Evolutionary conservation across 2,113 vertebrate species (phyloP).

Genomic region (Corvus hawaiiensis): DNA sequence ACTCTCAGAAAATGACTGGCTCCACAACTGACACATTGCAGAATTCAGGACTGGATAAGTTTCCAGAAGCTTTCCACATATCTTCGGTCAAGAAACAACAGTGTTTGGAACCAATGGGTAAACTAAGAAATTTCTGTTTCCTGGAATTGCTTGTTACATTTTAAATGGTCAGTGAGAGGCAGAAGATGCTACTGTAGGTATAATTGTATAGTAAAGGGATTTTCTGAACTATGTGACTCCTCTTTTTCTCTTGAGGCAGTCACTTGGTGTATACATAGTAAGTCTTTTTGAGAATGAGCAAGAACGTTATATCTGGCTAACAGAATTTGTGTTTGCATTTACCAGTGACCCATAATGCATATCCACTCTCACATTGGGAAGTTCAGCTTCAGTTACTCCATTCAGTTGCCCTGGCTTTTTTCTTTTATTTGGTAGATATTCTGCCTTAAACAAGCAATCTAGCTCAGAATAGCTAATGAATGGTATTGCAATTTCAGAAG

Average conservation of each 20-base stretch:
- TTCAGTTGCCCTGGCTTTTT: neutral
- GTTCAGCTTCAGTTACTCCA: neutral
- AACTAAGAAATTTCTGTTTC: neutral
- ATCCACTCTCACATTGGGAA: neutral
- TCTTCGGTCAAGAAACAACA: neutral
- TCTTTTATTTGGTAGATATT: neutral
- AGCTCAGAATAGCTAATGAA: neutral
- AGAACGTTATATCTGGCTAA: neutral
- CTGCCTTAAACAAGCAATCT: neutral
- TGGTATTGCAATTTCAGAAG: neutral
- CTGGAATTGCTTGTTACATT: neutral
- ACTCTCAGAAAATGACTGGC: neutral
- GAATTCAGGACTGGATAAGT: neutral
- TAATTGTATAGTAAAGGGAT: neutral
- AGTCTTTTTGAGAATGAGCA: neutral
- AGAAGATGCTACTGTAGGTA: neutral
- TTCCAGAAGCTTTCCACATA: neutral
- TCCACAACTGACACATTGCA: neutral
- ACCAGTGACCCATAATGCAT: neutral
- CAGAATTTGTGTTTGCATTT: neutral
- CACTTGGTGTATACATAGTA: neutral
- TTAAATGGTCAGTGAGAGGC: neutral
- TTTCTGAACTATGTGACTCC: neutral
- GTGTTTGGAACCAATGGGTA: slow-evolving; percentile 48
- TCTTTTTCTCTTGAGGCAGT: neutral